Evolutionary conservation across 2,113 vertebrate genomes (phyloP), one percentile per base, ranked within the genome.

Genomic region (Malurus elegans): DNA sequence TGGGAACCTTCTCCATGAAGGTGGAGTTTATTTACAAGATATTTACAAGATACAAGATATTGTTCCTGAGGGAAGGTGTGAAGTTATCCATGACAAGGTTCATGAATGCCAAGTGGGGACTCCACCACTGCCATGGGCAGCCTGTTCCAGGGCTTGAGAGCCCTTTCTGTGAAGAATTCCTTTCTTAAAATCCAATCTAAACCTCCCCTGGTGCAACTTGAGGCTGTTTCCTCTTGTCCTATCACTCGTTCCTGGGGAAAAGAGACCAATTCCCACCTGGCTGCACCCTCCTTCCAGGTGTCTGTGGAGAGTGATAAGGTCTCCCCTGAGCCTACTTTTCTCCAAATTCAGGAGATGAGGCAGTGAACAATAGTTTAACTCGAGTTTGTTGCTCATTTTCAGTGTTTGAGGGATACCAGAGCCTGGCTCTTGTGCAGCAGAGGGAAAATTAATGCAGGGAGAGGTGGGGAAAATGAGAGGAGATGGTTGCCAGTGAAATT

Each of bases 211-310:
- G 5, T 24, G 11, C 45, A 66, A 32, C 34, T 29, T n/a, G 32
- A 60, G n/a, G 40, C 34, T 18, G 4, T 34, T 64, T 50, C 9
- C 20, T n/a, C 28, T 65, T 10, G 5, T 70, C 19, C 79, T 34
- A 11, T 21, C 13, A 0, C 4, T 44, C 34, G 8, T 16, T 45
- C 54, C 32, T 10, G 29, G 42, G 20, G 13, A 75, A 50, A 32
- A 17, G 23, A 42, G 34, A 16, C 18, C 0, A 0, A 29, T 7
- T 1, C 16, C 18, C 23, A 13, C 15, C 28, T 13, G 28, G 6
- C 47, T 50, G 9, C 57, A 42, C 1, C 16, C 8, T 32, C 65
- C 28, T 72, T 28, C 25, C 65, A 57, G 25, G 25, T 13, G 25
- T 38, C 38, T 38, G 10, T 50, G n/a, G 26, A 64, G 50, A 40